phyloP scores from a whole-genome alignment of 2,888 invertebrate species.

The Lasioglossum figueresi region DNA sequence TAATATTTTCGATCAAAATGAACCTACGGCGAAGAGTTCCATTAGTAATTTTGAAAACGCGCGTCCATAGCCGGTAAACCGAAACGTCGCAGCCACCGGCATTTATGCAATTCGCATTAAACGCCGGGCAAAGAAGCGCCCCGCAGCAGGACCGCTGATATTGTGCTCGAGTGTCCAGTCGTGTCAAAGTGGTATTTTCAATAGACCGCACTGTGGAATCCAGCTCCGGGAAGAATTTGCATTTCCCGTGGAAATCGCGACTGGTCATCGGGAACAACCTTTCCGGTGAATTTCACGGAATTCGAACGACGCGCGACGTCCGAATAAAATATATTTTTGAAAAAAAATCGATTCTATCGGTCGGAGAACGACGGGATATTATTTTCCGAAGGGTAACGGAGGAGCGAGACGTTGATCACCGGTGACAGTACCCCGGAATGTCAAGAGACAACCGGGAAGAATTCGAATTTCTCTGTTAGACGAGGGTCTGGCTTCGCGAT shows the following conservation, averaged over 20 bases:
- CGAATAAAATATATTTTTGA: too few relatives aligned
- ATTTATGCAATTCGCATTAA: conserved; percentile 57
- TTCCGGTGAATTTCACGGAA: conserved; percentile 34
- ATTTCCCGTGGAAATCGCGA: conserved; percentile 67
- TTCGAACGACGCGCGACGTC: background rate
- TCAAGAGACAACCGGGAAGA: conserved; percentile 59
- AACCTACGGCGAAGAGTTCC: background rate
- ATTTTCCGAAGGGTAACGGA: background rate
- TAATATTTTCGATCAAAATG: too few relatives aligned
- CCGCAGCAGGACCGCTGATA: conserved; percentile 39
- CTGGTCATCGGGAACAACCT: conserved; percentile 48
- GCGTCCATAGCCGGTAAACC: background rate
- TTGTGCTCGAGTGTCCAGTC: conserved; percentile 55
- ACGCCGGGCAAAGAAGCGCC: conserved; percentile 49
- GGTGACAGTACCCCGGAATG: conserved; percentile 35
- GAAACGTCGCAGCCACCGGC: conserved; percentile 19
- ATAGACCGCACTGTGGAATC: conserved; percentile 75
- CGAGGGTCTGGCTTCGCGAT: conserved; percentile 57
- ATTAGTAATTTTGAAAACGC: background rate
- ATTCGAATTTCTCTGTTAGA: conserved; percentile 63
- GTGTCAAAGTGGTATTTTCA: conserved; percentile 83
- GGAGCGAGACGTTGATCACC: conserved; percentile 19
- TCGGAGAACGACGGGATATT: background rate
- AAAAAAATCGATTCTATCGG: background rate
- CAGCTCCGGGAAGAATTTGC: conserved; percentile 81